Evolutionary conservation across 2,113 vertebrate genomes (phyloP).

Genomic region (Actenoides lindsayi): DNA sequence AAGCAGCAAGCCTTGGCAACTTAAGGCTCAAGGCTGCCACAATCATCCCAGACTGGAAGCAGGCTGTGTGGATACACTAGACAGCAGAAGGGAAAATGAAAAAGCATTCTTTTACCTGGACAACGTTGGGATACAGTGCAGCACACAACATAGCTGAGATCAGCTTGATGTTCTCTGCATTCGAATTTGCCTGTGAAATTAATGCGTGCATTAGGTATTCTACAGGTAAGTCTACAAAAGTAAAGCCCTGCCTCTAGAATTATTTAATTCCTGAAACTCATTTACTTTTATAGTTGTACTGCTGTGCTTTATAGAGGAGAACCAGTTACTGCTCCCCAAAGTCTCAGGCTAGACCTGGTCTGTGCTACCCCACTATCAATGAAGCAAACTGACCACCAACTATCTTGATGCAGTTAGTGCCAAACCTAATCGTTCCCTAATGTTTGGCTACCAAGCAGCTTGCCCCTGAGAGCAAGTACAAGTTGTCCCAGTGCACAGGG

Average conservation of each 20-base stretch:
- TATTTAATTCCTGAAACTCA: background rate
- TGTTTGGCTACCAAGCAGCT: background rate
- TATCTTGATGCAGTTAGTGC: background rate
- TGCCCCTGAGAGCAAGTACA: background rate
- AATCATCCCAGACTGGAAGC: background rate
- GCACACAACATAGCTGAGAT: conserved; percentile 96
- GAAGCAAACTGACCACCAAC: background rate
- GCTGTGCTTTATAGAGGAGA: background rate
- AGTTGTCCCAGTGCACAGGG: background rate
- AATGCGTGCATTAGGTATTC: background rate
- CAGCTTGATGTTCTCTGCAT: conserved; percentile 91
- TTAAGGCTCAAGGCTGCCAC: background rate
- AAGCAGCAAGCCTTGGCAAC: background rate
- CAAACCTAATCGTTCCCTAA: background rate
- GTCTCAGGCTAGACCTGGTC: background rate
- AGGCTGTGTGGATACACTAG: no score
- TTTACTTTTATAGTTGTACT: background rate
- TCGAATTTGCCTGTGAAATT: conserved; percentile 87
- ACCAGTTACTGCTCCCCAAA: background rate
- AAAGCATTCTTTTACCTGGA: conserved; percentile 82
- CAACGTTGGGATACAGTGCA: conserved; percentile 96
- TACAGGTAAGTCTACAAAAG: background rate
- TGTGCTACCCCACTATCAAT: background rate
- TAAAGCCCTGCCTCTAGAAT: background rate
- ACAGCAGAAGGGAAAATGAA: background rate